These are phyloP conservation scores for Percopsis transmontana DNA, from an alignment of 2,113 vertebrate genomes.

Conservation along the genomic window DNA sequence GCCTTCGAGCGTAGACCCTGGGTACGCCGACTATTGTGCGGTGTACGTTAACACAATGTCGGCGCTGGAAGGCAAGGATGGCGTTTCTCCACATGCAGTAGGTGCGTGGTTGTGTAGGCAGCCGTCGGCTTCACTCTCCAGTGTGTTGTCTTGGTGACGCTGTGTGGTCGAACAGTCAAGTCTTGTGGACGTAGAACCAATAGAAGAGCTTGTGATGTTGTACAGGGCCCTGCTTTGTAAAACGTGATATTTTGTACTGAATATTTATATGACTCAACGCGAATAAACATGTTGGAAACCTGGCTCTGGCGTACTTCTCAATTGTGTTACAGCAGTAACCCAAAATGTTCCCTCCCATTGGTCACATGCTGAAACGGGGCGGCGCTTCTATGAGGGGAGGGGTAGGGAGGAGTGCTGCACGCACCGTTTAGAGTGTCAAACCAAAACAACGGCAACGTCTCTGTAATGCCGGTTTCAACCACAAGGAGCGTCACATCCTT, in stretches of 20 bases:
- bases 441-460: too few species aligned
- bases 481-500: too few species aligned
- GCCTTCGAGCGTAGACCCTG: conserved; percentile 56
- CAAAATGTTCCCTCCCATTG: too few species aligned
- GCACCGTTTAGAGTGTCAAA: too few species aligned
- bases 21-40: conserved; percentile 33
- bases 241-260: conserved; percentile 97
- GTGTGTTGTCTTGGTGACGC: conserved; percentile 68
- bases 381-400: too few species aligned
- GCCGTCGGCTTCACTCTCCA: conserved; percentile 43
- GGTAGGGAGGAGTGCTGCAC: not conserved
- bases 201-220: conserved; percentile 79
- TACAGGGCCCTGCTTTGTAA: conserved; percentile 88
- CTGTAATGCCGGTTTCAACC: too few species aligned
- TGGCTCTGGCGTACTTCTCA: conserved; percentile 22
- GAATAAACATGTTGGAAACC: conserved; percentile 83
- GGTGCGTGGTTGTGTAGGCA: conserved; percentile 62
- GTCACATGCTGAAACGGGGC: too few species aligned
- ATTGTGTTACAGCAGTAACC: not conserved
- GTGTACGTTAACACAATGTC: not conserved
- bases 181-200: conserved; percentile 74
- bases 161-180: conserved; percentile 74
- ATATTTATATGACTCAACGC: conserved; percentile 95
- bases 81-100: conserved; percentile 47
- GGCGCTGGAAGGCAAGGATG: not conserved